Evolutionary conservation across 2,797 vertebrate species (phyloP).

Genomic region (Passerculus sandwichensis): DNA sequence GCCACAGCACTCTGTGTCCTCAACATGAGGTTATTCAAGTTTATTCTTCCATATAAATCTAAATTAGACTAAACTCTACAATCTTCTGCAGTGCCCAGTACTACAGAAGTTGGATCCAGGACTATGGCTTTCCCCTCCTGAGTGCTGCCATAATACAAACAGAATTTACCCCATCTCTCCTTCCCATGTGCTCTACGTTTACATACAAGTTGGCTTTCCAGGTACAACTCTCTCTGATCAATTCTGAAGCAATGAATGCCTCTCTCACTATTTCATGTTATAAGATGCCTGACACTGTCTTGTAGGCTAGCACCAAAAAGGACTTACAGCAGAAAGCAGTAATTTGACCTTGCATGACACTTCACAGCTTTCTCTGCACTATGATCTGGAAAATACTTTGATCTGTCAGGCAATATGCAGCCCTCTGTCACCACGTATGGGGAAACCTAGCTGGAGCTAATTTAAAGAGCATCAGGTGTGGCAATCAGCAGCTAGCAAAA

Average conservation of each 20-base stretch:
- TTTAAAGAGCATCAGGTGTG: conserved; percentile 44
- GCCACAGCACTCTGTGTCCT: background rate
- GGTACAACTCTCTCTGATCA: background rate
- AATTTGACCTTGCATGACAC: conserved; percentile 16
- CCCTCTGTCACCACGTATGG: background rate
- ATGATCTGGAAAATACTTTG: conserved; percentile 13
- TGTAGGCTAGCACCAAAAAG: background rate
- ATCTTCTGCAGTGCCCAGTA: background rate
- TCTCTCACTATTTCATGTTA: background rate
- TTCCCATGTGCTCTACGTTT: background rate
- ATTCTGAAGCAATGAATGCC: background rate
- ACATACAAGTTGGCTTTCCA: background rate
- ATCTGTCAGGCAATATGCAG: conserved; percentile 8
- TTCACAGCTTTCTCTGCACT: conserved; percentile 9
- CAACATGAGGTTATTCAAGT: background rate
- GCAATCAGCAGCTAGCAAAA: conserved; percentile 24
- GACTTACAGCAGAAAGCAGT: background rate
- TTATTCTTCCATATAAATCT: background rate
- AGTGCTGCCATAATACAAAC: background rate
- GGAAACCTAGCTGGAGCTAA: conserved; percentile 32
- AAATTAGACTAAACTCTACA: background rate
- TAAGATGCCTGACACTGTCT: background rate
- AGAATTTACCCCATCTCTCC: background rate
- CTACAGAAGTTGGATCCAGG: background rate
- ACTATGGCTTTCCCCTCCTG: background rate